Conservation (phyloP, 2,797 vertebrate species). For the Sparus aurata region DNA sequence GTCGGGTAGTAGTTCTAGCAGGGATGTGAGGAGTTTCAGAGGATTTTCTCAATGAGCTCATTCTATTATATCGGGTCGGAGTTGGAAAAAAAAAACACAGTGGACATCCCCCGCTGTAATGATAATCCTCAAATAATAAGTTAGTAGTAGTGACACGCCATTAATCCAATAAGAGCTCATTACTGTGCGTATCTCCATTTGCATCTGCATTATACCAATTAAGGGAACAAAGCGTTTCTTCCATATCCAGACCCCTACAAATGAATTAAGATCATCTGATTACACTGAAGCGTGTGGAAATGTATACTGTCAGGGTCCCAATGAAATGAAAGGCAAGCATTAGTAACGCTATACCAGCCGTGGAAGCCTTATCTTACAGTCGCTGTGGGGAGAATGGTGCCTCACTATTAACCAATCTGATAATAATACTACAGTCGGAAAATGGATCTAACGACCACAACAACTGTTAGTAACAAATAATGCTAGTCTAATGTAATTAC, state of each 20-base stretch:
- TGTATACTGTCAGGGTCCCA: constrained; percentile 53
- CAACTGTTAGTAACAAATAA: too few species aligned
- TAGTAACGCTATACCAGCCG: constrained; percentile 8
- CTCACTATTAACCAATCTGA: neutral
- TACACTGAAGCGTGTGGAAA: constrained; percentile 68
- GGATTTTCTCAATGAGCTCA: constrained; percentile 27
- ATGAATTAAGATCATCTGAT: constrained; percentile 82
- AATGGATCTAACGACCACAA: neutral
- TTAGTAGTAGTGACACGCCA: constrained; percentile 71
- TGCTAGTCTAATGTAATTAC: too few species aligned
- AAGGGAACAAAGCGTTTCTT: constrained; percentile 75
- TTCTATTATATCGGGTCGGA: constrained; percentile 14
- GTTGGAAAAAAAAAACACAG: constrained; percentile 24
- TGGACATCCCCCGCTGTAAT: constrained; percentile 30
- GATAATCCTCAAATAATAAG: constrained; percentile 58
- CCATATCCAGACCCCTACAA: constrained; percentile 71
- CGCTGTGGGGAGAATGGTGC: constrained; percentile 1
- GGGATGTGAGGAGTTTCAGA: constrained; percentile 1
- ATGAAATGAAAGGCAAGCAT: constrained; percentile 28
- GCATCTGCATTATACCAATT: constrained; percentile 80
- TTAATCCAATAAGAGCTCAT: constrained; percentile 78
- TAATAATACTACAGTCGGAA: neutral
- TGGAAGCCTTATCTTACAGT: constrained; percentile 23
- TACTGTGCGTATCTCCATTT: constrained; percentile 75
- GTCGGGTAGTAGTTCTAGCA: constrained; percentile 3